Evolutionary conservation across 2,113 vertebrate species (phyloP), one percentile per base, ranked within the genome.

Genomic region (Stomatorhinus ivindoensis): DNA sequence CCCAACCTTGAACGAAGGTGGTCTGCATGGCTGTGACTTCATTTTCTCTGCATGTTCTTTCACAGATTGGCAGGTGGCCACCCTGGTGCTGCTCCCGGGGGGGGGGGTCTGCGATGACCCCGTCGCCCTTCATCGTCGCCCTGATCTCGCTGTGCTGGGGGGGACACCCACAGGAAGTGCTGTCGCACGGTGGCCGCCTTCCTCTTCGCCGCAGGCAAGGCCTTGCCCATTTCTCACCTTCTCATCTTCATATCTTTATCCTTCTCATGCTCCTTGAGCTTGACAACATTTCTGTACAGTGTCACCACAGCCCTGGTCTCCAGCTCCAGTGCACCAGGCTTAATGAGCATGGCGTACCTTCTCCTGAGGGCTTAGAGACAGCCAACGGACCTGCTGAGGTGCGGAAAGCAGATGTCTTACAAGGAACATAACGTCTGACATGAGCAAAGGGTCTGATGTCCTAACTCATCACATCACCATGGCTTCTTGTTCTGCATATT

Each of bases 41-140:
- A 4, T 65, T 27, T 31, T 27, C 0, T 27, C 61, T n/a, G 3
- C 61, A n/a, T 27, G 58, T 69, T 53, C 15, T 91, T 90, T 91
- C 89, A 46, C 94, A 97, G 96, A 97, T 91, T 97, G 96, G 96
- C 96, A 97, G 94, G 93, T 97, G 44, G 95, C 96, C 88, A 95
- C 96, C 27, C 89, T 97, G 91, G 95, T 96, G 92, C 91, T 97
- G 90, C 93, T 97, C 89, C 92, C 95, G 76, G 88, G 93, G 0
- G 96, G 96, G 0, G 0, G 96, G 96, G 0, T 95, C 95, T 0
- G 93, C 92, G 0, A 91, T 94, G 3, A 96, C 96, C 0, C 92
- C 96, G 89, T 89, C 96, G 92, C 94, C 95, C 4, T 96, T 96
- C 86, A 88, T 97, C 42, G 91, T 96, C 87, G 94, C 95, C 15